Base-by-base conservation (phyloP, 2,888 invertebrate species). In the Neocrepidodera transversa region DNA sequence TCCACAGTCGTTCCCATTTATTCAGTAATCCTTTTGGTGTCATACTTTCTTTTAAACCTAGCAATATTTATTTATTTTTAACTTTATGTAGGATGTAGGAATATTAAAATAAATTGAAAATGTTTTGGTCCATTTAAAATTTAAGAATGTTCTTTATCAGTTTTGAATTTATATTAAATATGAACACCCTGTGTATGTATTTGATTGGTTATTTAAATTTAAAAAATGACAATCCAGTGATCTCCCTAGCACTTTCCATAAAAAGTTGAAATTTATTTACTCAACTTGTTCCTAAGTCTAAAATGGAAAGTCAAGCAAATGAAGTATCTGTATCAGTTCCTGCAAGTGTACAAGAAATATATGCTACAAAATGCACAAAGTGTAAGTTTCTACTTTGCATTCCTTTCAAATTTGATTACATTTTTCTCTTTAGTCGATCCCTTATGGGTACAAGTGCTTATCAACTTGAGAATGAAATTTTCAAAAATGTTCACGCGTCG, bases 381-480 rank as follows among this genome's bases (percentile, higher is more conserved):
- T 64, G 61, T 64, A 56, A 66, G 63, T 64, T 8, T 11, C 11
- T 13, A 26, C 26, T 45, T 26, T 14, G 13, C 3, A 26, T 45
- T 42, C 16, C 26, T 10, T 23, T 45, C 16, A 28, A 13, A 38
- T 8, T 38, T 38, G 16, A 38, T 16, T 11, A 43, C 6, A 20
- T 17, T 10, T 8, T 45, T 45, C 14, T 13, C 26, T 45, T 5
- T 45, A 72, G 71, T 72, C 53, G 68, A 70, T 55, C 71, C 69
- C 11, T 65, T 70, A 45, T 71, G 72, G 72, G 71, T 72, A 10
- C 72, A 72, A 62, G 66, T 72, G 10, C 51, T 72, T 20, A 72
- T 72, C 30, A 71, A 71, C 68, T 63, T 72, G 32, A 68, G 72
- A 28, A 72, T 72, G 71, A 72, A 72, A 53, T 64, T 71, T 57